Evolutionary conservation across 2,888 invertebrate genomes (phyloP).

Genomic region (Helobdella robusta): DNA sequence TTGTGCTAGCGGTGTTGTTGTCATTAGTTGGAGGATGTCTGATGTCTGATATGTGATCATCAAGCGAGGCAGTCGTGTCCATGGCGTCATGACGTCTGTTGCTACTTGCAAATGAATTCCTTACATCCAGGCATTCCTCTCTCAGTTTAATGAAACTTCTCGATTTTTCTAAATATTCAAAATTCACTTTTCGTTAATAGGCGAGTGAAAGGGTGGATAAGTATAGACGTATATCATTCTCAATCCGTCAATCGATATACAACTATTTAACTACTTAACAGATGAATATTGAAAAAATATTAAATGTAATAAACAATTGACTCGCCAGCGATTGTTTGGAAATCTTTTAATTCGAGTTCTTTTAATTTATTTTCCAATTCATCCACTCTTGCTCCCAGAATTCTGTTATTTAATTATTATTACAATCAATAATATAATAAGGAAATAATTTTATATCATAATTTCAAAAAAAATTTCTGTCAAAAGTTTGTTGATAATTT

Average conservation of each 20-base stretch:
- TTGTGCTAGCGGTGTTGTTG: no score
- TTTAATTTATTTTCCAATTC: constrained; percentile 70
- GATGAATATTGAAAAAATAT: no score
- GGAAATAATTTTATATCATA: not conserved
- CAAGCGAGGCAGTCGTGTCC: not conserved
- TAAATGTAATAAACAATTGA: not conserved
- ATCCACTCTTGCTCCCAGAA: constrained; percentile 69
- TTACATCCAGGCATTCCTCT: not conserved
- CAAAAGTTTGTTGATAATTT: no score
- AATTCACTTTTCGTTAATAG: not conserved
- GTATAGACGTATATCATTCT: no score
- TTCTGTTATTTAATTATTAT: constrained; percentile 53
- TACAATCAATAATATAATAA: not conserved
- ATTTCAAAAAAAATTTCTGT: no score
- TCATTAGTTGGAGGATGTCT: not conserved
- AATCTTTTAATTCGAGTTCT: constrained; percentile 48
- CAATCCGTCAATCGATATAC: no score
- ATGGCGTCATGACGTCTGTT: not conserved
- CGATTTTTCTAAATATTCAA: not conserved
- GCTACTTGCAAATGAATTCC: no score
- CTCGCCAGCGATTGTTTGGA: constrained; percentile 43
- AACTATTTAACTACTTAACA: no score
- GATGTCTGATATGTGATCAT: not conserved
- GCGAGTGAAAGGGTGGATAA: no score
- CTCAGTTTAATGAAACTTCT: constrained; percentile 5